These are phyloP conservation scores for Semnornis frantzii DNA, from an alignment of 2,113 vertebrate genomes.

Conservation along the genomic window DNA sequence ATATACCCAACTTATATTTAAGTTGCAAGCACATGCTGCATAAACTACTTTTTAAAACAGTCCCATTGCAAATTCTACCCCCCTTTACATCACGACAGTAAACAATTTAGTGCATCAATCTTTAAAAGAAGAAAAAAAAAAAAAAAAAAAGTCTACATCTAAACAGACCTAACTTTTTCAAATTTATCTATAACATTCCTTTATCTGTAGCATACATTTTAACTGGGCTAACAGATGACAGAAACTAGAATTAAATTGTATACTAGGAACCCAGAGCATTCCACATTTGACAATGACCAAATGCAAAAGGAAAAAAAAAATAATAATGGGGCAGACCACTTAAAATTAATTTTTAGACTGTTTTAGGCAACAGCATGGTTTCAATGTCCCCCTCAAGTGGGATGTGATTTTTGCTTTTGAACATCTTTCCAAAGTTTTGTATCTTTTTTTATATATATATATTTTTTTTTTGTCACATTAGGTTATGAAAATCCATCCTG, in stretches of 20 bases:
- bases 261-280: conserved; percentile 86
- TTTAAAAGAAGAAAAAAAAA: conserved; percentile 50
- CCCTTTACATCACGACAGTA: conserved; percentile 86
- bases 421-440: conserved; percentile 66
- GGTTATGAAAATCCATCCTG: conserved; percentile 82
- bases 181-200: conserved; percentile 86
- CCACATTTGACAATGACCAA: conserved; percentile 87
- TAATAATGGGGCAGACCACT: conserved; percentile 73
- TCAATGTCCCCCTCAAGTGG: conserved; percentile 76
- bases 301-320: conserved; percentile 75
- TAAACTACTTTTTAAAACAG: conserved; percentile 88
- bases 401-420: conserved; percentile 71
- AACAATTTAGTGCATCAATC: conserved; percentile 90
- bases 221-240: conserved; percentile 87
- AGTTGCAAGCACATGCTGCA: conserved; percentile 94
- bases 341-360: conserved; percentile 85
- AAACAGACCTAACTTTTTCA: conserved; percentile 84
- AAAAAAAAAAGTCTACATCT: conserved; percentile 78
- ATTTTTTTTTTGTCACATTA: conserved; percentile 70
- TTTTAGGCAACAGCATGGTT: conserved; percentile 86
- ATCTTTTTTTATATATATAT: not conserved
- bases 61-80: conserved; percentile 85
- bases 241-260: conserved; percentile 92
- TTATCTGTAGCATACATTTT: conserved; percentile 86
- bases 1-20: conserved; percentile 88